A percentile compares a stretch with the other conserved stretches of the same genome.
Conservation (phyloP, 2,113 vertebrate species). For the Delphinapterus leucas region DNA sequence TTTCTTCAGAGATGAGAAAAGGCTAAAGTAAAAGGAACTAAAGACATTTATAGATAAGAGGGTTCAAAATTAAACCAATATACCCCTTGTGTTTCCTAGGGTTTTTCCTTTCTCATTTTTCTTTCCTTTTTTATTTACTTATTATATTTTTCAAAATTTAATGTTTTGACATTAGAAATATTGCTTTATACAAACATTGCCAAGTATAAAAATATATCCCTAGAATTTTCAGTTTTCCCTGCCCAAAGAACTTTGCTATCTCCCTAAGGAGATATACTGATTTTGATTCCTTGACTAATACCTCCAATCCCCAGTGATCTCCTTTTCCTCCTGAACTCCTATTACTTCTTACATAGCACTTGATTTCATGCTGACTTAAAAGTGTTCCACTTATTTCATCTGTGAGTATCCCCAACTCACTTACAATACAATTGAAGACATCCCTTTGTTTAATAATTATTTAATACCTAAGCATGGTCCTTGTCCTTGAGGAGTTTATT, state of each 20-base stretch:
- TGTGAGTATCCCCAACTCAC: neutral
- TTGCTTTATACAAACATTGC: neutral
- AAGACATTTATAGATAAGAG: neutral
- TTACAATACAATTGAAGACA: neutral
- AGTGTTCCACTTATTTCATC: neutral
- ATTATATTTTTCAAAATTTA: slow-evolving; percentile 16
- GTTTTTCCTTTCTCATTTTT: neutral
- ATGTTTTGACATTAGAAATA: neutral
- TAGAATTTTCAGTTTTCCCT: slow-evolving; percentile 15
- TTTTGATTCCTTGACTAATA: slow-evolving; percentile 9
- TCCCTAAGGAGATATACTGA: neutral
- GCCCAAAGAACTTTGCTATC: neutral
- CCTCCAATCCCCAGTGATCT: neutral
- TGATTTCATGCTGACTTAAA: neutral
- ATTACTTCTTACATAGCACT: neutral
- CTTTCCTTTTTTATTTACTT: neutral
- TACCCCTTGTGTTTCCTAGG: neutral
- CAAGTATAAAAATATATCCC: neutral
- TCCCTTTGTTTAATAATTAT: neutral
- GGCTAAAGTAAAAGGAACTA: slow-evolving; percentile 24
- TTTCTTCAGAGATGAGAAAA: slow-evolving; percentile 26
- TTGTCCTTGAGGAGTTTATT: neutral
- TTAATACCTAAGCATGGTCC: neutral
- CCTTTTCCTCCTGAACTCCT: neutral
- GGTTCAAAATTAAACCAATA: neutral